Percentiles rank a stretch among this genome's conserved stretches.
Evolutionary conservation across 2,113 vertebrate genomes (phyloP).

Genomic region (Burhinus bistriatus): DNA sequence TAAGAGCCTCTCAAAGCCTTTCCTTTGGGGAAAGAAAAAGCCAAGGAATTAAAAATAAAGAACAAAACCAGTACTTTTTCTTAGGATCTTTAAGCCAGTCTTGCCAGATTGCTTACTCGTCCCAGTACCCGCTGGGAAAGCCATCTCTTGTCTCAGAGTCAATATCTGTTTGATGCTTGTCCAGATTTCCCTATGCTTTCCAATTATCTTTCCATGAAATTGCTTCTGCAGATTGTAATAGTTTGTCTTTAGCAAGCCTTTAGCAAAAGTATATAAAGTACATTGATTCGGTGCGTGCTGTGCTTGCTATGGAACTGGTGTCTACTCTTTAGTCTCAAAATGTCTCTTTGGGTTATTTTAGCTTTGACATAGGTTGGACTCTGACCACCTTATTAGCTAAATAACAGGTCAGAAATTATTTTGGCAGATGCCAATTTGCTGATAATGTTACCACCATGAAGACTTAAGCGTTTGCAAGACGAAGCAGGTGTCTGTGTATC

Average conservation of each 20-base stretch:
- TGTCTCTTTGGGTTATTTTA: background rate
- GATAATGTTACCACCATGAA: background rate
- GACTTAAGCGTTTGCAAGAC: background rate
- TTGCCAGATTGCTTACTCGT: background rate
- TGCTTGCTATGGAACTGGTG: background rate
- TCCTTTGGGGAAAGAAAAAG: fast-evolving
- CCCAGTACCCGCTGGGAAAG: background rate
- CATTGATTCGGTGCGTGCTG: background rate
- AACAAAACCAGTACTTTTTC: background rate
- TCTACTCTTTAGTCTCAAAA: background rate
- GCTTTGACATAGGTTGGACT: background rate
- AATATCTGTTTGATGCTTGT: background rate
- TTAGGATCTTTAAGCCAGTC: background rate
- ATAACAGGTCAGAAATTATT: background rate
- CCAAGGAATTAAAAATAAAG: fast-evolving
- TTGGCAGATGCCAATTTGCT: background rate
- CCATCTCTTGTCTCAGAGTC: background rate
- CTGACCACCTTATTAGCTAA: background rate
- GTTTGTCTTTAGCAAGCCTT: background rate
- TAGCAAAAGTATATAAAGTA: background rate
- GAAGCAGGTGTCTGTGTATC: background rate
- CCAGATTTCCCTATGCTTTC: background rate
- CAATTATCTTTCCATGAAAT: background rate
- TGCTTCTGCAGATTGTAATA: background rate
- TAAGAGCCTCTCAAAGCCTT: background rate